Base-by-base conservation (phyloP, 2,888 invertebrate genomes). In the Matsumyia berberina region DNA sequence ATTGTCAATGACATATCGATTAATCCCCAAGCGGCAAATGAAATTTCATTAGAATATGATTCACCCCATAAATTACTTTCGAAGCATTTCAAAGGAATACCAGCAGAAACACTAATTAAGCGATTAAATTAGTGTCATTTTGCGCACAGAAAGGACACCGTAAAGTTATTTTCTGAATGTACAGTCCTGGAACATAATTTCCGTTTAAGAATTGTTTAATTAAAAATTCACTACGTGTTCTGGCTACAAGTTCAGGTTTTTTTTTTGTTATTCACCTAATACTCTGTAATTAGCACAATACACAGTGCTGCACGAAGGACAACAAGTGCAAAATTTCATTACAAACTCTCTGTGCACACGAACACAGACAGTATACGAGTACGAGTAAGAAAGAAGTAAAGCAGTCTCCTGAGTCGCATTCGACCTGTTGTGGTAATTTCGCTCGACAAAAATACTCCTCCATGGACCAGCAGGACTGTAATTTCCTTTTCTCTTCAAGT, bases 161-260 rank as follows among this genome's bases (percentile, higher is more conserved):
- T 58, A 58, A 29, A 69, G 64, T 62, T 66, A 70, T 39, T 33
- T 15, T 15, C 46, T 60, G n/a, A 46, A 33, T 44, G 44, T 31
- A 57, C 55, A 73, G 35, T 79, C 39, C 80, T 62, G 67, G 9
- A 74, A 74, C 80, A 85, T 85, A 85, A 85, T 85, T 85, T 85
- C 85, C 85, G 74, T 74, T 80, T 85, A 85, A 79, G 80, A 85
- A 85, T 74, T 64, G 80, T 85, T 85, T 85, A 85, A 85, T 85
- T 85, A 80, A 85, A 80, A 80, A 85, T 85, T 80, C 80, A 66
- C 74, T 76, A 80, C 85, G 74, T 85, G 85, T 74, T 66, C 58
- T 70, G 64, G 49, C 5, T 42, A 24, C 35, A 64, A 19, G 12
- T 67, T n/a, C n/a, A n/a, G n/a, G n/a, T 69, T 70, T 57, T 62